A percentile compares a stretch with the other conserved stretches of the same genome.
Evolutionary conservation across 2,888 invertebrate genomes (phyloP).

Genomic region (Stomorhina lunata): DNA sequence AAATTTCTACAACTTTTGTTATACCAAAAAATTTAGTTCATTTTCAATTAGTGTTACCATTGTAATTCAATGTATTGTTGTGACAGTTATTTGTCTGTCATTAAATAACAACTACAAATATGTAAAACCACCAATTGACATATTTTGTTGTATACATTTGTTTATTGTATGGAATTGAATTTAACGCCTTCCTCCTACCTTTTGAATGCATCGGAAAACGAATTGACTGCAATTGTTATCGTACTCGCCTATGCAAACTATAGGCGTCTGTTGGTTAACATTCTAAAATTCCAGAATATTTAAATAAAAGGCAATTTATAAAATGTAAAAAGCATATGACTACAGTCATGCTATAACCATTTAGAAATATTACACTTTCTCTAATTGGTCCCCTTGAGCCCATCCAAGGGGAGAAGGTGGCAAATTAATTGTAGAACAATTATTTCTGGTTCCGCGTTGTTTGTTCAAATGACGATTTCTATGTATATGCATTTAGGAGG

Average conservation of each 20-base stretch:
- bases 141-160: neutral
- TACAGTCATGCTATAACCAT: neutral
- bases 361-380: neutral
- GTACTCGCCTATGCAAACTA: neutral
- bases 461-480: neutral
- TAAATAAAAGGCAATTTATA: neutral
- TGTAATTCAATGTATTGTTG: neutral
- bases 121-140: neutral
- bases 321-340: neutral
- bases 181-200: neutral
- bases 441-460: neutral
- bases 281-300: neutral
- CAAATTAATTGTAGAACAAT: constrained; percentile 22
- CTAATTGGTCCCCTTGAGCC: neutral
- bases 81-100: neutral
- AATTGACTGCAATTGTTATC: neutral
- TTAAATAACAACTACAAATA: neutral
- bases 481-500: neutral
- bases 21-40: no score
- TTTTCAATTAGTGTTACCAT: neutral
- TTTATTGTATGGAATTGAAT: neutral
- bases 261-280: neutral
- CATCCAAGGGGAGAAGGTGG: neutral
- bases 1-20: no score
- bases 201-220: neutral